Conservation (phyloP, 2,797 vertebrate genomes). For the Neosilurus hyrtlii region DNA sequence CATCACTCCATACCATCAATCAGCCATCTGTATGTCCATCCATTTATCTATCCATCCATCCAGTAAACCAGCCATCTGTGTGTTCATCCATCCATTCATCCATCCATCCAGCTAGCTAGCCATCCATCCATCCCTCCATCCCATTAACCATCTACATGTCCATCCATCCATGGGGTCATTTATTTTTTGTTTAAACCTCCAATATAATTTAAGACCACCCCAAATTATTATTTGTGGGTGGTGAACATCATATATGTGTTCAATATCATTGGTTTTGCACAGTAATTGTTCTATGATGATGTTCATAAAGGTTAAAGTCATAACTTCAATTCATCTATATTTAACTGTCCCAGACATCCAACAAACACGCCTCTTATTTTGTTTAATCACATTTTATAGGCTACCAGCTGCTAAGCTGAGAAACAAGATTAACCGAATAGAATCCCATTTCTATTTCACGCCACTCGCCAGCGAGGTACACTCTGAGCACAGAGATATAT, state of each 20-base stretch:
- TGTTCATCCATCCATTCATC: too few relatives aligned
- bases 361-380: background rate
- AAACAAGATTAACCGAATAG: background rate
- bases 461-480: background rate
- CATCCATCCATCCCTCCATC: too few relatives aligned
- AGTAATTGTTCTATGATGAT: background rate
- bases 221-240: background rate
- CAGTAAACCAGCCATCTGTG: too few relatives aligned
- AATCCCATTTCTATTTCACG: background rate
- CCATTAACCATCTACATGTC: too few relatives aligned
- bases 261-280: background rate
- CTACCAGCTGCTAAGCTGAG: background rate
- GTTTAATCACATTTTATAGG: background rate
- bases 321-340: background rate
- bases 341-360: background rate
- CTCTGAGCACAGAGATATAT: background rate
- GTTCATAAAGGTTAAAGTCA: background rate
- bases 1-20: too few relatives aligned
- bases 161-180: background rate
- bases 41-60: too few relatives aligned
- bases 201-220: background rate
- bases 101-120: too few relatives aligned
- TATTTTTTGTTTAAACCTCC: background rate
- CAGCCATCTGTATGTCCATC: too few relatives aligned
- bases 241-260: background rate